These are phyloP conservation scores for Berghia stephanieae DNA, from an alignment of 1,140 invertebrate genomes.

Conservation along the genomic window DNA sequence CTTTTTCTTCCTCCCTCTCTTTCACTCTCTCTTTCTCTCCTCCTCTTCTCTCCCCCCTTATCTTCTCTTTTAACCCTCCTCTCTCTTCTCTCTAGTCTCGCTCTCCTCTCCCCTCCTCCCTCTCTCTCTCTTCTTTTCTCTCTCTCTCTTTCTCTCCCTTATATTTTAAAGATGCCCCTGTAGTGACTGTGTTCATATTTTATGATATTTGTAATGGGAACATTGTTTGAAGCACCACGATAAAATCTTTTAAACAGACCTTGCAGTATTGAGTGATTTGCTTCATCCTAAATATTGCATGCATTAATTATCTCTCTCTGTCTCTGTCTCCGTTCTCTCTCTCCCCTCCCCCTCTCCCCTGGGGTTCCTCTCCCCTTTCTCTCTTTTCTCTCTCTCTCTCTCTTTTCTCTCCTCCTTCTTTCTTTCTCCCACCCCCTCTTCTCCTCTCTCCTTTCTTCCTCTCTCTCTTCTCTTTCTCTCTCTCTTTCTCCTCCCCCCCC, in stretches of 20 bases:
- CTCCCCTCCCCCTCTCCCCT: not conserved
- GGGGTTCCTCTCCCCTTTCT: not conserved
- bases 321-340: not conserved
- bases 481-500: not conserved
- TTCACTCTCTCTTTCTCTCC: no score
- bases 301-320: not conserved
- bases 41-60: no score
- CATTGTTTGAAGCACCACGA: no score
- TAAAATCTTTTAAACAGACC: no score
- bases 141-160: not conserved
- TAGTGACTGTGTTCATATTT: no score
- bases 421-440: not conserved
- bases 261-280: no score
- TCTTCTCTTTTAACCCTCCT: no score
- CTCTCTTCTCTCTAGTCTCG: no score
- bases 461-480: not conserved
- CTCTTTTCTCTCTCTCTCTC: not conserved
- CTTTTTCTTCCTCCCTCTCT: no score
- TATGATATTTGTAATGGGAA: no score
- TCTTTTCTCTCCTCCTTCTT: not conserved
- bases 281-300: no score
- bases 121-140: conserved; percentile 5
- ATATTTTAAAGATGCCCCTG: no score
- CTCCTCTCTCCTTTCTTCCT: not conserved
- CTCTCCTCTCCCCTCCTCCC: not conserved